Base-by-base conservation (phyloP, 2,113 vertebrate species). In the Pseudopipra pipra region DNA sequence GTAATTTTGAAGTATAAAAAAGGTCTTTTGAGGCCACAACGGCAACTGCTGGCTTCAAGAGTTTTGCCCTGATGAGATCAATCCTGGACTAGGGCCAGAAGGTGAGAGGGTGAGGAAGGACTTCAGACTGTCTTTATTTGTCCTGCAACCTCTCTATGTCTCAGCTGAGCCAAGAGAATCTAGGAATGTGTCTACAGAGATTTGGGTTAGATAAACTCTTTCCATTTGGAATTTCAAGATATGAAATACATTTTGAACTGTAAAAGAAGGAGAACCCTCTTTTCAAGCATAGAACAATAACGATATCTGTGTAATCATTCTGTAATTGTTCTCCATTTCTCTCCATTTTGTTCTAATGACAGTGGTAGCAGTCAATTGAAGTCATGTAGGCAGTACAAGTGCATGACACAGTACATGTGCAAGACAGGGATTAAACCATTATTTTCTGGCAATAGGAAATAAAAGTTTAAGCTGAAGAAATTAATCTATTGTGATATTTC, bases 61-160 rank as follows among this genome's bases (percentile, higher is more conserved):
- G 56, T 81, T 94, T 80, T 94, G 56, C 41, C 35, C 52, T 30
- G 37, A 30, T 86, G 84, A 84, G 49, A 72, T 67, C 93, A 93
- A 44, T 58, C 24, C 25, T 83, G 65, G 43, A 37, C 55, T 67
- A 62, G 46, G 31, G 52, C 73, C 65, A 84, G 85, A 43, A 87
- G 68, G 66, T 59, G 78, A 72, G 46, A 78, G 54, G 37, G 28
- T 72, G 72, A 93, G 59, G 37, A 90, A 68, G 14, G 83, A 52
- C n/a, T 95, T 87, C 55, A 73, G 49, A 52, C 27, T 5, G 2
- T 46, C 51, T 79, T 66, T 46, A 4, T 80, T 66, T 76, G 46
- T 89, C 49, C 65, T 74, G 47, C 73, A 85, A 67, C 43, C 10
- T 63, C 35, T 63, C 39, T 43, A 1, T 67, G 51, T 70, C 22